Conservation (phyloP, 2,888 invertebrate species). For the Papilio elwesi region DNA sequence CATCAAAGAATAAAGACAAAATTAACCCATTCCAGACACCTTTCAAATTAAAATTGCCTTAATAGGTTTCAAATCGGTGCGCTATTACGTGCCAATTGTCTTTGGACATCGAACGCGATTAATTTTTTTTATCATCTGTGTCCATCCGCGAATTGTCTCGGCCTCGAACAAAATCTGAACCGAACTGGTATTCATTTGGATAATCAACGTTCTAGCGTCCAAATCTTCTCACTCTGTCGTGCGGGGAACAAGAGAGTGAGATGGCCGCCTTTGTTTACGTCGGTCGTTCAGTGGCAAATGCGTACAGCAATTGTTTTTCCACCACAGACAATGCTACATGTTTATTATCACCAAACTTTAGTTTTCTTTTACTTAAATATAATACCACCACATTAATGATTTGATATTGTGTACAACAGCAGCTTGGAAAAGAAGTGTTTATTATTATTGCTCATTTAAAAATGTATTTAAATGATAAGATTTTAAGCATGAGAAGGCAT, state of each 20-base stretch:
- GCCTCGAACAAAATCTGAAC: slow-evolving; percentile 67
- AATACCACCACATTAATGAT: too few species aligned
- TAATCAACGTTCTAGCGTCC: slow-evolving; percentile 54
- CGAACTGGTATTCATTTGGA: slow-evolving; percentile 74
- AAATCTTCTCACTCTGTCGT: slow-evolving; percentile 28
- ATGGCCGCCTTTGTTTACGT: slow-evolving; percentile 4
- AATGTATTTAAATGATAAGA: too few species aligned
- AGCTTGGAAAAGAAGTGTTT: too few species aligned
- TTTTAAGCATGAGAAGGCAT: too few species aligned
- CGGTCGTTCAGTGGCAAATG: slow-evolving; percentile 5
- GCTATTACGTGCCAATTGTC: slow-evolving; percentile 33
- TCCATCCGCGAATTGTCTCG: slow-evolving; percentile 44
- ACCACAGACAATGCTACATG: slow-evolving; percentile 5
- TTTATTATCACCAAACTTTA: background rate
- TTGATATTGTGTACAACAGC: too few species aligned
- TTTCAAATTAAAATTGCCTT: slow-evolving; percentile 30
- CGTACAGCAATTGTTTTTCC: slow-evolving; percentile 7
- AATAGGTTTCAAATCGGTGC: slow-evolving; percentile 36
- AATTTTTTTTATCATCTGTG: slow-evolving; percentile 28
- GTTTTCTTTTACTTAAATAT: background rate
- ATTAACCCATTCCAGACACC: slow-evolving; percentile 30
- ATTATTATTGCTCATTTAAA: too few species aligned
- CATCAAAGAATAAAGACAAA: slow-evolving; percentile 9
- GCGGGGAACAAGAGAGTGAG: slow-evolving; percentile 1
- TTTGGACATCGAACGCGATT: slow-evolving; percentile 21